Percentiles rank a stretch among this genome's conserved stretches.
phyloP scores from a whole-genome alignment of 2,888 invertebrate species.

The Acleris laterana region DNA sequence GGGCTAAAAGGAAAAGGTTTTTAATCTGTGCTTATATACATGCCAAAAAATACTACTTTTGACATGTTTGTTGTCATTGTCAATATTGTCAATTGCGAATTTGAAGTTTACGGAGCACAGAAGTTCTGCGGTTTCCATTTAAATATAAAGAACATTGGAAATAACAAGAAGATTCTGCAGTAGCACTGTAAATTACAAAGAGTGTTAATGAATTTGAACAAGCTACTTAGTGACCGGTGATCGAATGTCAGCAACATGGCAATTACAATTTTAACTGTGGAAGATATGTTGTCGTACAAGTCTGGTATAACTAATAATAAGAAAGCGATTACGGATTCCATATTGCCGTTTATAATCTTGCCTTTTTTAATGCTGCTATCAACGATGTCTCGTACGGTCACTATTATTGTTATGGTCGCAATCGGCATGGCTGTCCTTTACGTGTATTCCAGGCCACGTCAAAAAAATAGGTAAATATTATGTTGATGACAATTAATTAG shows the following conservation, averaged over 20 bases:
- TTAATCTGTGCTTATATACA: too few species aligned
- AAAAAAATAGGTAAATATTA: conserved; percentile 69
- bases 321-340: conserved; percentile 66
- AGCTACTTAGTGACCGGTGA: conserved; percentile 16
- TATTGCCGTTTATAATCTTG: conserved; percentile 72
- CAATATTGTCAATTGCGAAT: too few species aligned
- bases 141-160: too few species aligned
- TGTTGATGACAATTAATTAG: background rate
- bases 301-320: conserved; percentile 57
- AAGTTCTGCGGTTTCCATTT: too few species aligned
- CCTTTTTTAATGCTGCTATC: conserved; percentile 66
- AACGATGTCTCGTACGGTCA: conserved; percentile 66
- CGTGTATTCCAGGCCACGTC: conserved; percentile 71
- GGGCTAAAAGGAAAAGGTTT: too few species aligned
- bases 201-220: too few species aligned
- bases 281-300: conserved; percentile 63
- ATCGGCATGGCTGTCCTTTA: conserved; percentile 75
- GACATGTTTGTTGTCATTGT: too few species aligned
- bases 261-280: conserved; percentile 56
- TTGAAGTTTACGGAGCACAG: too few species aligned
- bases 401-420: conserved; percentile 68
- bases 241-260: conserved; percentile 50
- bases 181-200: too few species aligned
- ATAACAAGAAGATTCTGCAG: too few species aligned
- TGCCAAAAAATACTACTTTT: too few species aligned